Conservation (phyloP, 2,113 vertebrate genomes). For the Sitta europaea region DNA sequence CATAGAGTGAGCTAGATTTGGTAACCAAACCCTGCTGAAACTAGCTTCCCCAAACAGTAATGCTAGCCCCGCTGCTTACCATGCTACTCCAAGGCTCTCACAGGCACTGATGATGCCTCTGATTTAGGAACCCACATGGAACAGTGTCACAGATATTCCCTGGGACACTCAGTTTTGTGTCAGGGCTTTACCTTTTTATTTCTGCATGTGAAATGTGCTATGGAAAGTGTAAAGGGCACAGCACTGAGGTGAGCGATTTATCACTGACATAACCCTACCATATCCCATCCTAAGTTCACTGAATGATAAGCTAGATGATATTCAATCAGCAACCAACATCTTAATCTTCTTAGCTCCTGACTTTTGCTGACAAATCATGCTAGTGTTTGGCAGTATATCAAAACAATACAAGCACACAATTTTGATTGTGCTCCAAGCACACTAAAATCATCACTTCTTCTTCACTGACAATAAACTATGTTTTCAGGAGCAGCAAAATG, state of each 20-base stretch:
- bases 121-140: background rate
- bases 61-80: background rate
- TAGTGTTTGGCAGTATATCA: slow-evolving; percentile 52
- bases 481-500: background rate
- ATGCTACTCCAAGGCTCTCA: background rate
- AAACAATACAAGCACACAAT: background rate
- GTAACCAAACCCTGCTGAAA: background rate
- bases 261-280: background rate
- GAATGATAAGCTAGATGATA: slow-evolving; percentile 28
- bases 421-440: slow-evolving; percentile 38
- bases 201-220: background rate
- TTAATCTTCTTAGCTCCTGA: slow-evolving; percentile 55
- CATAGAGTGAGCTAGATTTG: background rate
- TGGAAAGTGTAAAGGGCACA: background rate
- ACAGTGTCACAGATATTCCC: background rate
- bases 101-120: background rate
- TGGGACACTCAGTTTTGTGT: background rate
- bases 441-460: slow-evolving; percentile 27
- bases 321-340: slow-evolving; percentile 59
- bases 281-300: background rate
- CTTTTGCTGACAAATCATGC: slow-evolving; percentile 57
- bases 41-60: background rate
- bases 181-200: background rate
- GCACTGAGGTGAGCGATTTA: background rate
- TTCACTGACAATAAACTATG: background rate